Evolutionary conservation across 2,113 vertebrate genomes (phyloP), one percentile per base, ranked within the genome.

Genomic region (Neodontobutis hainanensis): DNA sequence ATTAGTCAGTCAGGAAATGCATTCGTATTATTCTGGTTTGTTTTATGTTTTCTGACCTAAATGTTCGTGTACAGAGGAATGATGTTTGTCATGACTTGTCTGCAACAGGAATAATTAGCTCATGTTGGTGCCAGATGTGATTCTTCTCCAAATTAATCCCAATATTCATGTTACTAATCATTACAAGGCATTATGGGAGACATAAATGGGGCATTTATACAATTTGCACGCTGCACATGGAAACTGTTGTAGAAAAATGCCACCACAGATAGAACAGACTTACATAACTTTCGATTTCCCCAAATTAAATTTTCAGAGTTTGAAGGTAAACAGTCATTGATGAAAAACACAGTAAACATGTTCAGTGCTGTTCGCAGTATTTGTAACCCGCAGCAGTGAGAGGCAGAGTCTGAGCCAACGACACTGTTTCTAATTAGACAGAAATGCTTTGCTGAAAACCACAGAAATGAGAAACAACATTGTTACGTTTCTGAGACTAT

Each of bases 321-420:
- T 65, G 40, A 34, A 76, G 48, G 68, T 6, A 53, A 59, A 61
- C 56, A 38, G 49, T 16, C 0, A 0, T 4, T 43, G 68, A 65
- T 65, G 65, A 77, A 82, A 72, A 55, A 66, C 36, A 9, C 34
- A 78, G 59, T 73, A 83, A 73, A 85, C 78, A 73, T 40, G 35
- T 60, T 85, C 40, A 71, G 70, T 75, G 72, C n/a, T 42, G 34
- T 15, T 52, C 57, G 44, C 14, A 40, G 70, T 16, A 58, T 71
- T 73, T 63, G 45, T 71, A 43, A 50, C 64, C 72, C 48, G 0
- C 47, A 32, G 67, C 63, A 15, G 15, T 68, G 59, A 73, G 62
- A 58, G 53, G 19, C 48, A 15, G 27, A 36, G 36, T 69, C 70
- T 2, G 61, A 58, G 44, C 77, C 68, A 74, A 65, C 58, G 1